Base-by-base conservation (phyloP, 2,797 vertebrate genomes). In the Numenius phaeopus region DNA sequence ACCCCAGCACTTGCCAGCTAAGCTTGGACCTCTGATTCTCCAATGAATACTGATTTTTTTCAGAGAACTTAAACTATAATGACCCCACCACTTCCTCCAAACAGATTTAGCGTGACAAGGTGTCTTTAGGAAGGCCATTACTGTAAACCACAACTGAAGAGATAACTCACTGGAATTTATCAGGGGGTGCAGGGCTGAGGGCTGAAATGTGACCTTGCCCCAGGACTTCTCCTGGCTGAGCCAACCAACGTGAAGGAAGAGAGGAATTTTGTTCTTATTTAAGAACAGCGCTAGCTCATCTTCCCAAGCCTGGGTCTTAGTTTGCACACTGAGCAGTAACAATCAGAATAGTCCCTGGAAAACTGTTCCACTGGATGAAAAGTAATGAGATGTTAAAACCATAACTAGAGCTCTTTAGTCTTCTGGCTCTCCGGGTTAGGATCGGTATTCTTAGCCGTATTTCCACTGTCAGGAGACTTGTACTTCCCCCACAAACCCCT, bases 381-480 rank as follows among this genome's bases (percentile, higher is more conserved):
- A 94, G 69, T 65, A 91, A 84, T 62, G 89, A 70, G 83, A 37
- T 88, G 79, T 93, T 81, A 81, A 69, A 88, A 10, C 57, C 34
- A 0, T 22, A 65, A 58, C 76, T 67, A 23, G 84, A 71, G 42
- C 83, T 79, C 54, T 94, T 83, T 24, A 61, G 57, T 72, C 82
- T 88, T 47, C 65, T 52, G 61, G 50, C 85, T 88, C 39, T 34
- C 30, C 0, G 10, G 62, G 65, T 81, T 83, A 27, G 65, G 79
- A 57, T 78, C 29, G 11, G 78, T 93, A 59, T 47, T 79, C 72
- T 46, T 10, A 55, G 50, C 69, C 10, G 1, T 40, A 10, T 65
- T 83, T 73, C 29, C 83, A 84, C 39, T 11, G 4, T 39, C 40
- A n/a, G 0, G 11, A 58, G 54, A 21, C n/a, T 50, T 3, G 3